phyloP scores from a whole-genome alignment of 1,140 invertebrate species.

The Steinernema khuongi region DNA sequence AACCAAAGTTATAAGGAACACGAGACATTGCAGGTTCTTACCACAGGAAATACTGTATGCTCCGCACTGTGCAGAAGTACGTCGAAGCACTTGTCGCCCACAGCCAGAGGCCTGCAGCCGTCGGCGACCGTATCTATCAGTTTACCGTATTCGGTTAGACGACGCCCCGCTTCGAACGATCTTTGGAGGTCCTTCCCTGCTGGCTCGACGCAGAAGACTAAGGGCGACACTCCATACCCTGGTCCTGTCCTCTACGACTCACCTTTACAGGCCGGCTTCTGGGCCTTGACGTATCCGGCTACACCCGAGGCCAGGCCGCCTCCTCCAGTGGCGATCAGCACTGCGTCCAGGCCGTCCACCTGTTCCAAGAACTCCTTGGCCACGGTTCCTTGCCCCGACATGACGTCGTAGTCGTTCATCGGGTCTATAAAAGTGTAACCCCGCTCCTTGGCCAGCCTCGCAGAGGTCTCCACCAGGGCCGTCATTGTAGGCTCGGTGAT shows the following conservation, averaged over 20 bases:
- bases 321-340: slow-evolving; percentile 62
- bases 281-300: slow-evolving; percentile 58
- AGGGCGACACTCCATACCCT: neutral
- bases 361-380: slow-evolving; percentile 59
- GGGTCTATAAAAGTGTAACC: slow-evolving; percentile 43
- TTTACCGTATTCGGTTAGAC: neutral
- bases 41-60: neutral
- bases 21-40: neutral
- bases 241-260: neutral
- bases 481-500: slow-evolving; percentile 51
- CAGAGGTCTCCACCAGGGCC: slow-evolving; percentile 23
- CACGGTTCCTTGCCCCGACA: slow-evolving; percentile 60
- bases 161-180: neutral
- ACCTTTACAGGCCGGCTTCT: slow-evolving; percentile 42
- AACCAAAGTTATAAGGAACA: neutral
- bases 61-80: neutral
- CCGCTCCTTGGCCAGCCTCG: slow-evolving; percentile 31
- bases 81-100: neutral
- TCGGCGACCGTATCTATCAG: neutral
- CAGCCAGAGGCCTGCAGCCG: neutral
- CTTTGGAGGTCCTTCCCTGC: neutral
- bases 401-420: slow-evolving; percentile 60
- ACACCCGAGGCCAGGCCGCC: slow-evolving; percentile 62
- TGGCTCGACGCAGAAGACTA: neutral
- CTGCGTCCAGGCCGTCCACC: slow-evolving; percentile 61